These are phyloP conservation scores for Schizothorax lantsangensis DNA, from an alignment of 2,797 vertebrate species.

Conservation along the genomic window DNA sequence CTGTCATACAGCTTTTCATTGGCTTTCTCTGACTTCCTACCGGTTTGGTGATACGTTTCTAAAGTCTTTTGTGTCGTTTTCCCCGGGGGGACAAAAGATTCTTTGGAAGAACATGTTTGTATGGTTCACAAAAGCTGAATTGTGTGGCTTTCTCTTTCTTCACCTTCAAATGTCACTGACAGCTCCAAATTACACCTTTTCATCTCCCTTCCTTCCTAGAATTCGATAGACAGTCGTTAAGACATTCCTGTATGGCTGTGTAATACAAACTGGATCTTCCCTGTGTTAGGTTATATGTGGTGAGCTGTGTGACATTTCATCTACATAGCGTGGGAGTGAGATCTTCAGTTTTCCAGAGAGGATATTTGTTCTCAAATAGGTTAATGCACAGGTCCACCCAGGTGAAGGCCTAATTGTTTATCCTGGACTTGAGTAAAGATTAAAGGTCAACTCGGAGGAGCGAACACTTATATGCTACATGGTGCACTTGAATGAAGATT, in stretches of 20 bases:
- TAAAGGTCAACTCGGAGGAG: conserved; percentile 17
- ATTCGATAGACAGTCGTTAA: conserved; percentile 16
- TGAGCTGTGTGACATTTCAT: conserved; percentile 33
- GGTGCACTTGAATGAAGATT: neutral
- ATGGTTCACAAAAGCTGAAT: conserved; percentile 66
- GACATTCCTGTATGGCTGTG: conserved; percentile 23
- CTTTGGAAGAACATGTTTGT: conserved; percentile 62
- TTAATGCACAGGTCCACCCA: neutral
- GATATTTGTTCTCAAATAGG: conserved; percentile 37
- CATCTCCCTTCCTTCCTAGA: conserved; percentile 51
- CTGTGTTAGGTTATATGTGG: conserved; percentile 4
- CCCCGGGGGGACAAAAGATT: conserved; percentile 67
- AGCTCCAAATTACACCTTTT: conserved; percentile 65
- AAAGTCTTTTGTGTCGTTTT: conserved; percentile 59
- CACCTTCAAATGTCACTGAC: conserved; percentile 47
- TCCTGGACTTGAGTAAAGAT: conserved; percentile 28
- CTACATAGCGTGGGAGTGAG: conserved; percentile 13
- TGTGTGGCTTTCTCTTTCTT: conserved; percentile 57
- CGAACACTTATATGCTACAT: neutral
- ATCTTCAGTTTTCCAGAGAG: conserved; percentile 11
- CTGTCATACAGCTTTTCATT: conserved; percentile 68
- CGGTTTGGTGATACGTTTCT: conserved; percentile 64
- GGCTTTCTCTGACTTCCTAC: conserved; percentile 65
- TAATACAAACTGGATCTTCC: conserved; percentile 36
- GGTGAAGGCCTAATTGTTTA: conserved; percentile 35